Evolutionary conservation across 2,113 vertebrate genomes (phyloP).

Genomic region (Nibea albiflora): DNA sequence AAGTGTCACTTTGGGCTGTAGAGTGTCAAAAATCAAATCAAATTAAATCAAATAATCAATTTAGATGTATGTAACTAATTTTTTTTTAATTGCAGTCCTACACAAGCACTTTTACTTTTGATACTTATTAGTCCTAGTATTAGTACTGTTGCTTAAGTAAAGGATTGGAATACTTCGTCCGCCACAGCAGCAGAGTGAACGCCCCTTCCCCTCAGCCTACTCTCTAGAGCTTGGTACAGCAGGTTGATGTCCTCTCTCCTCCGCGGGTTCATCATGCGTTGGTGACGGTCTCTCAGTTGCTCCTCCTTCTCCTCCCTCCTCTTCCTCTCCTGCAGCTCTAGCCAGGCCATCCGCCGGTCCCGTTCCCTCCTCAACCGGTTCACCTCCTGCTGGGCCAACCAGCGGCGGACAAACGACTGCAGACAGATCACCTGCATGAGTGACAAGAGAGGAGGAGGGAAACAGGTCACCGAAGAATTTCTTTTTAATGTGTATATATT

Average conservation of each 20-base stretch:
- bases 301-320: constrained; percentile 85
- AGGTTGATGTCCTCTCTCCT: constrained; percentile 91
- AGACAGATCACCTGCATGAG: constrained; percentile 86
- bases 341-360: constrained; percentile 81
- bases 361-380: constrained; percentile 79
- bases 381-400: constrained; percentile 84
- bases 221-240: constrained; percentile 89
- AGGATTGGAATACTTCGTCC: not conserved
- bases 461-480: not conserved
- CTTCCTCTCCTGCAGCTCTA: constrained; percentile 81
- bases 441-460: not conserved
- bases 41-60: too few species aligned
- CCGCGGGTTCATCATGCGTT: constrained; percentile 87
- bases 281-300: constrained; percentile 80
- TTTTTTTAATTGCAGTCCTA: too few species aligned
- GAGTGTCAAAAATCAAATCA: too few species aligned
- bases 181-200: too few species aligned
- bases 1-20: too few species aligned
- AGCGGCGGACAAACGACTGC: constrained; percentile 87
- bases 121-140: too few species aligned
- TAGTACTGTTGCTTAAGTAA: not conserved
- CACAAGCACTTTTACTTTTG: too few species aligned
- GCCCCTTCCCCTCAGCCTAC: constrained; percentile 78
- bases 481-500: too few species aligned
- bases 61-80: too few species aligned